phyloP scores from a whole-genome alignment of 1,140 invertebrate genomes.

The Manduca sexta region DNA sequence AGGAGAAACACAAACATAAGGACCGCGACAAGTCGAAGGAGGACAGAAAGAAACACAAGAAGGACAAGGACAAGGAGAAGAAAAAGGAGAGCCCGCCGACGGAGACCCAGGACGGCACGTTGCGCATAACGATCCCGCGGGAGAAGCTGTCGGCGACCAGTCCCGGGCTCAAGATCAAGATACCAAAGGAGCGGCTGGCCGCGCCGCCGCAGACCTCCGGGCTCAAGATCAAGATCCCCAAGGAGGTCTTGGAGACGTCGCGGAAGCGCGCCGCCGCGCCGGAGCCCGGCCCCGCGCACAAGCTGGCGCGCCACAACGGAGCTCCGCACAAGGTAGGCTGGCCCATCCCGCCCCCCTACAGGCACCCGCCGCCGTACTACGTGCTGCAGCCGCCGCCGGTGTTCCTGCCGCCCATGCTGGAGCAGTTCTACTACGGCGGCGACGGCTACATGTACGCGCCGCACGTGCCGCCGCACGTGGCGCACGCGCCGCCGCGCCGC shows the following conservation, averaged over 20 bases:
- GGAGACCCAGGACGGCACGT: slow-evolving; percentile 27
- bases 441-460: slow-evolving; percentile 41
- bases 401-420: slow-evolving; percentile 11
- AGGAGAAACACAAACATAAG: slow-evolving; percentile 72
- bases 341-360: slow-evolving; percentile 26
- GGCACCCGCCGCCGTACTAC: slow-evolving; percentile 43
- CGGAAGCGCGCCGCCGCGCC: slow-evolving; percentile 36
- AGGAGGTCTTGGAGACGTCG: slow-evolving; percentile 60
- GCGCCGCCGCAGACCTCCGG: slow-evolving; percentile 47
- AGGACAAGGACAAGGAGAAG: slow-evolving; percentile 59
- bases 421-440: slow-evolving; percentile 31
- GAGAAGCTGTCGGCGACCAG: slow-evolving; percentile 49
- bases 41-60: slow-evolving; percentile 68
- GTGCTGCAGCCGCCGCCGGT: slow-evolving; percentile 52
- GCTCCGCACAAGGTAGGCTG: slow-evolving; percentile 52
- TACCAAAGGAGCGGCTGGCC: slow-evolving; percentile 65
- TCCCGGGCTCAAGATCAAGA: slow-evolving; percentile 67
- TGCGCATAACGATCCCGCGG: slow-evolving; percentile 61
- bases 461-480: slow-evolving; percentile 10
- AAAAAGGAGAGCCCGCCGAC: slow-evolving; percentile 34
- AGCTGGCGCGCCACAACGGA: slow-evolving; percentile 51
- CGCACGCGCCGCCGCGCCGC: not conserved
- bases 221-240: slow-evolving; percentile 68
- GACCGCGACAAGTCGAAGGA: slow-evolving; percentile 66
- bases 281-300: slow-evolving; percentile 42